Percentiles rank a stretch among this genome's conserved stretches.
These are phyloP conservation scores for Macrotis lagotis DNA, from an alignment of 2,113 vertebrate genomes.

Conservation along the genomic window DNA sequence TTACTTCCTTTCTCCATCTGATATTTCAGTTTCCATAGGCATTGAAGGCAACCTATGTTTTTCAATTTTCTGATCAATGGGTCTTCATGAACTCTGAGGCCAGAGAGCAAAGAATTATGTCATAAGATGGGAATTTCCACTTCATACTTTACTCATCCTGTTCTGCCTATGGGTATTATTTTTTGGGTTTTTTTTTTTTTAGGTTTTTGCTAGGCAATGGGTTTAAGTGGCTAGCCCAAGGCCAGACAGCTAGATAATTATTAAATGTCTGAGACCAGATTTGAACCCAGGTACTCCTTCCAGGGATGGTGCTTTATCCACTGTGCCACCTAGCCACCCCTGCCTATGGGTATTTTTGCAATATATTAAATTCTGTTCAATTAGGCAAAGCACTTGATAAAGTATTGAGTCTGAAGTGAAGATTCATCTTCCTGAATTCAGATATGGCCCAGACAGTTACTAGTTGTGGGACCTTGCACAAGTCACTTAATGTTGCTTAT, in stretches of 20 bases:
- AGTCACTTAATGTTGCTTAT: neutral
- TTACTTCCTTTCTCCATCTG: neutral
- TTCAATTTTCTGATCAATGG: slow-evolving; percentile 9
- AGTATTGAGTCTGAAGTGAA: neutral
- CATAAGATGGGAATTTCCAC: neutral
- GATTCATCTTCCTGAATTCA: neutral
- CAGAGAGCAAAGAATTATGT: neutral
- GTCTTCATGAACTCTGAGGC: slow-evolving; percentile 13
- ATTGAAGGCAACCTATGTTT: neutral
- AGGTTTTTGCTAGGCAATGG: too few relatives aligned
- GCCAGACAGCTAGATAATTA: too few relatives aligned
- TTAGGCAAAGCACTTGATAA: neutral
- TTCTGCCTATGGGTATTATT: neutral
- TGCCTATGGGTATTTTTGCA: neutral
- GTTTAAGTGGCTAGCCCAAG: too few relatives aligned
- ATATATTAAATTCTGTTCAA: neutral
- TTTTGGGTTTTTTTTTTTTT: too few relatives aligned
- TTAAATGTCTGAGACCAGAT: too few relatives aligned
- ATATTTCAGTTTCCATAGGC: neutral
- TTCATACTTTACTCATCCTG: neutral
- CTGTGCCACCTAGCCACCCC: too few relatives aligned
- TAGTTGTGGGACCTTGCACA: neutral
- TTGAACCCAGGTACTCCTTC: too few relatives aligned
- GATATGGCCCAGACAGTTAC: neutral
- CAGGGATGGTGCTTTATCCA: too few relatives aligned